Evolutionary conservation across 1,140 invertebrate species (phyloP).

Genomic region (Eurosta solidaginis): DNA sequence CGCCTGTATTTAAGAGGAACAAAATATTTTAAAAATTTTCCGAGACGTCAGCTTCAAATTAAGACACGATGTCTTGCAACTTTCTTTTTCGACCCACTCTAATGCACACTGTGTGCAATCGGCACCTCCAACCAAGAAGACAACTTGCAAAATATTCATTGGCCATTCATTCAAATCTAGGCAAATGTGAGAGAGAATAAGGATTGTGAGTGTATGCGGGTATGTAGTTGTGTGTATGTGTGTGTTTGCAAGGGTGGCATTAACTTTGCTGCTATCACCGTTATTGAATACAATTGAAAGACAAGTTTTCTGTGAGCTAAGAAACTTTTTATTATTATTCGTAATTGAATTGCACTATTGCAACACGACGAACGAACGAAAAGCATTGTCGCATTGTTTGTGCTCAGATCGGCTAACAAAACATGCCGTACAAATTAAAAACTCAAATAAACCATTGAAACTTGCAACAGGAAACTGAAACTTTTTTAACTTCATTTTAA

Average conservation of each 20-base stretch:
- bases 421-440: background rate
- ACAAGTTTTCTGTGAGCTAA: background rate
- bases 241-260: background rate
- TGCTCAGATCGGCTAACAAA: background rate
- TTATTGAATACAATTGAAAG: background rate
- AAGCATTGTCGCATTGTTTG: background rate
- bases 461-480: background rate
- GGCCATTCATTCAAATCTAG: background rate
- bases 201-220: too few species aligned
- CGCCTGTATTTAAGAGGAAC: too few species aligned
- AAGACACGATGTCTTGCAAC: too few species aligned
- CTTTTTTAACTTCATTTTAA: background rate
- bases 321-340: background rate
- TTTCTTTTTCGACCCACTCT: too few species aligned
- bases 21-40: too few species aligned
- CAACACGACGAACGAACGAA: too few species aligned
- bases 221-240: too few species aligned
- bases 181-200: background rate
- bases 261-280: background rate
- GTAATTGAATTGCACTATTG: background rate
- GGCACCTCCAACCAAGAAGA: background rate
- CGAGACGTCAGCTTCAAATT: too few species aligned
- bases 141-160: background rate
- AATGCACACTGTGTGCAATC: too few species aligned
- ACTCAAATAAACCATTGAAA: background rate